Percentiles rank a stretch among this genome's conserved stretches.
Conservation (phyloP, 1,140 invertebrate species). For the Parapsyche elsis region DNA sequence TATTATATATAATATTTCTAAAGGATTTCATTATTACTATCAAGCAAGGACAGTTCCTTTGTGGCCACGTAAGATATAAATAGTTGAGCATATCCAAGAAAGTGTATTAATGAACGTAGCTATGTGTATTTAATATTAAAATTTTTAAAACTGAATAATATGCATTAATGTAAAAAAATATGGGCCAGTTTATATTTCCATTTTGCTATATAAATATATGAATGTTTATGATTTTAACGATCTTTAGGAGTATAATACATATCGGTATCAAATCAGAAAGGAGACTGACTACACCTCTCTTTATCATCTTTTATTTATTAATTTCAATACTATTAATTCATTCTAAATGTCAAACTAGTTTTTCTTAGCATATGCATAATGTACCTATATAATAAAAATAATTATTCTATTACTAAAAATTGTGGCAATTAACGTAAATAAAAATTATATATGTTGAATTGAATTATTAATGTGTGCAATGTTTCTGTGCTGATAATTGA, state of each 20-base stretch:
- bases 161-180: background rate
- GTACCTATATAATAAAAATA: no score
- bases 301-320: background rate
- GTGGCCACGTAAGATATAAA: constrained; percentile 18
- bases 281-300: constrained; percentile 15
- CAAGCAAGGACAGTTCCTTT: background rate
- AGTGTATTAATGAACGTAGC: constrained; percentile 23
- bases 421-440: no score
- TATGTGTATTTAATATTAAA: background rate
- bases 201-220: background rate
- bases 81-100: constrained; percentile 11
- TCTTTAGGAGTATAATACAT: constrained; percentile 16
- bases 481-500: no score
- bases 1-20: background rate
- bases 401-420: no score
- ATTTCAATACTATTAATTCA: background rate
- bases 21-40: constrained; percentile 24
- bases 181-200: constrained; percentile 18
- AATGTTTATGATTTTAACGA: background rate
- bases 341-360: no score
- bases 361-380: no score
- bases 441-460: no score
- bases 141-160: background rate
- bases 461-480: no score
- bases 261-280: constrained; percentile 17